Evolutionary conservation across 2,797 vertebrate genomes (phyloP).

Genomic region (Galaxias olidus): DNA sequence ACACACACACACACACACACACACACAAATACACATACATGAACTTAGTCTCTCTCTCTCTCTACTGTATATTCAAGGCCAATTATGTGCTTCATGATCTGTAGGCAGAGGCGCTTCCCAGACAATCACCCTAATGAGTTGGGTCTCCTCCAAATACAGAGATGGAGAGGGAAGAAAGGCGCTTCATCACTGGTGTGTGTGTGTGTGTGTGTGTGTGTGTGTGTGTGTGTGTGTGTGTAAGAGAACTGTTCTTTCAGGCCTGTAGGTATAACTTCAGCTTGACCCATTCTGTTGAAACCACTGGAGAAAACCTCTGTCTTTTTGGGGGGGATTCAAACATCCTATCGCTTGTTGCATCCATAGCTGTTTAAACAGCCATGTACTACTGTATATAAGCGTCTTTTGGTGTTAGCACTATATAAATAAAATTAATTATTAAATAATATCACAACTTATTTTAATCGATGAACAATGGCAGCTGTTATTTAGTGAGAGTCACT

Average conservation of each 20-base stretch:
- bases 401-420: too few relatives aligned
- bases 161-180: constrained; percentile 3
- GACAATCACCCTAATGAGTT: constrained; percentile 71
- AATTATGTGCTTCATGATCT: constrained; percentile 69
- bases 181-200: constrained; percentile 38
- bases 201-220: constrained; percentile 21
- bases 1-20: constrained; percentile 12
- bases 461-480: not conserved
- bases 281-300: too few relatives aligned
- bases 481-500: not conserved
- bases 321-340: too few relatives aligned
- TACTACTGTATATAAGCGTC: too few relatives aligned
- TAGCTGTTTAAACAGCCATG: constrained; percentile 13
- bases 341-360: not conserved
- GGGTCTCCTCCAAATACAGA: constrained; percentile 56
- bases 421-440: too few relatives aligned
- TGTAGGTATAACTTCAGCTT: not conserved
- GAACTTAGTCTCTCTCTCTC: constrained; percentile 12
- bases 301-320: too few relatives aligned
- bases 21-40: constrained; percentile 7
- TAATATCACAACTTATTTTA: too few relatives aligned
- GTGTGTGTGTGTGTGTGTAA: constrained; percentile 22
- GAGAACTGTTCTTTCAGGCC: not conserved
- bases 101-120: constrained; percentile 63
- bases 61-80: constrained; percentile 47